Conservation (phyloP, 2,888 invertebrate species). For the Latheticus oryzae region DNA sequence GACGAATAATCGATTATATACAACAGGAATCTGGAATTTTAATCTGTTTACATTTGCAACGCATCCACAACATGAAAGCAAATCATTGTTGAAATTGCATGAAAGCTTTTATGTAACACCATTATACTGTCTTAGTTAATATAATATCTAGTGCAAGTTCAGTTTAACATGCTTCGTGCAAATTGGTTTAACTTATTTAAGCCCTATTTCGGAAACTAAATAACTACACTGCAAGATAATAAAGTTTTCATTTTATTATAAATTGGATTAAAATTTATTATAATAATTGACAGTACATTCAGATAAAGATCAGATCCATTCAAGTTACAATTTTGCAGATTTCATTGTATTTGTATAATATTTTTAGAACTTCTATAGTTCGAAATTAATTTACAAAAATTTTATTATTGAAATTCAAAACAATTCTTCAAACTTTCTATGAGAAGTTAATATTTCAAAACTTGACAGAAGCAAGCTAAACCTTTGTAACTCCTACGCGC, state of each 20-base stretch:
- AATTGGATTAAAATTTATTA: conserved; percentile 36
- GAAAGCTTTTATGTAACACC: conserved; percentile 10
- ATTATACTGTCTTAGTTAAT: conserved; percentile 33
- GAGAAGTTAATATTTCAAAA: too few species aligned
- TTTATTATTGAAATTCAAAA: too few species aligned
- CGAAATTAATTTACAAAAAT: too few species aligned
- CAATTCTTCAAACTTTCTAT: too few species aligned
- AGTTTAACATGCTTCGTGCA: conserved; percentile 36
- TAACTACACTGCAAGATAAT: conserved; percentile 26
- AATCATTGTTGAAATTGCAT: conserved; percentile 21
- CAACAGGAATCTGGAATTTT: conserved; percentile 3
- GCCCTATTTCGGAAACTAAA: conserved; percentile 24
- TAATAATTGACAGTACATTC: too few species aligned
- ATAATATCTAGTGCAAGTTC: conserved; percentile 39
- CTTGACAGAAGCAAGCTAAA: too few species aligned
- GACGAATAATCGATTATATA: conserved; percentile 2
- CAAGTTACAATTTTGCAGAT: too few species aligned
- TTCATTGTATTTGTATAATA: too few species aligned
- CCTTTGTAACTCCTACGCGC: too few species aligned
- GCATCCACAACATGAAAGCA: conserved; percentile 4
- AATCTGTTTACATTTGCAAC: conserved; percentile 7
- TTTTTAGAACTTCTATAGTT: too few species aligned
- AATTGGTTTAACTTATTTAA: conserved; percentile 40
- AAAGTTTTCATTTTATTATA: conserved; percentile 34
- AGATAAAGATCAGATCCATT: too few species aligned